Conservation (phyloP, 2,797 vertebrate species). For the Epinephelus awoara region DNA sequence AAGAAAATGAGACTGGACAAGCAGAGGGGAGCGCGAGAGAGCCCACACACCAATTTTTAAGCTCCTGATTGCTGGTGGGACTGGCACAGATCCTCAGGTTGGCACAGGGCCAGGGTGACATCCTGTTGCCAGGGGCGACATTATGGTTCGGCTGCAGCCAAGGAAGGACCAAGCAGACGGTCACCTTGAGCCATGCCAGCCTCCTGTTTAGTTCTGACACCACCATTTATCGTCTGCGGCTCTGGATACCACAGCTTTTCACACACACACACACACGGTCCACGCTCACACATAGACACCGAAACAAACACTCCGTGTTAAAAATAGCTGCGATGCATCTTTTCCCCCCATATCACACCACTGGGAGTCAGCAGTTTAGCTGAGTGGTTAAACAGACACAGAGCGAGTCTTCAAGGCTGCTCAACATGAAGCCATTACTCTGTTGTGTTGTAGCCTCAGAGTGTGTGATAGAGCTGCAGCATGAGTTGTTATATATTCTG, state of each 20-base stretch:
- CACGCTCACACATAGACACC: slow-evolving; percentile 36
- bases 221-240: slow-evolving; percentile 78
- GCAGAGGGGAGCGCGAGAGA: slow-evolving; percentile 43
- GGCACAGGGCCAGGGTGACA: slow-evolving; percentile 82
- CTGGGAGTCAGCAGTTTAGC: slow-evolving; percentile 71
- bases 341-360: slow-evolving; percentile 40
- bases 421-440: slow-evolving; percentile 53
- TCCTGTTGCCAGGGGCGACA: slow-evolving; percentile 86
- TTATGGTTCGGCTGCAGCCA: slow-evolving; percentile 75
- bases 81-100: slow-evolving; percentile 77
- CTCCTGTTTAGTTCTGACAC: slow-evolving; percentile 82
- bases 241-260: slow-evolving; percentile 62
- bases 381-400: slow-evolving; percentile 62
- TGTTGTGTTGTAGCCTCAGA: slow-evolving; percentile 31
- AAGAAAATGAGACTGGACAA: slow-evolving; percentile 57
- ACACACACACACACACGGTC: not conserved
- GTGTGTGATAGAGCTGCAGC: slow-evolving; percentile 18
- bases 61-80: slow-evolving; percentile 71
- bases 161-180: slow-evolving; percentile 83
- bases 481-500: slow-evolving; percentile 50
- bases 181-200: slow-evolving; percentile 88
- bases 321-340: slow-evolving; percentile 74
- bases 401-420: slow-evolving; percentile 49
- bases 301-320: slow-evolving; percentile 64
- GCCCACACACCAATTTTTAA: slow-evolving; percentile 68